These are phyloP conservation scores for Corapipo altera DNA, from an alignment of 2,113 vertebrate species.

Conservation along the genomic window DNA sequence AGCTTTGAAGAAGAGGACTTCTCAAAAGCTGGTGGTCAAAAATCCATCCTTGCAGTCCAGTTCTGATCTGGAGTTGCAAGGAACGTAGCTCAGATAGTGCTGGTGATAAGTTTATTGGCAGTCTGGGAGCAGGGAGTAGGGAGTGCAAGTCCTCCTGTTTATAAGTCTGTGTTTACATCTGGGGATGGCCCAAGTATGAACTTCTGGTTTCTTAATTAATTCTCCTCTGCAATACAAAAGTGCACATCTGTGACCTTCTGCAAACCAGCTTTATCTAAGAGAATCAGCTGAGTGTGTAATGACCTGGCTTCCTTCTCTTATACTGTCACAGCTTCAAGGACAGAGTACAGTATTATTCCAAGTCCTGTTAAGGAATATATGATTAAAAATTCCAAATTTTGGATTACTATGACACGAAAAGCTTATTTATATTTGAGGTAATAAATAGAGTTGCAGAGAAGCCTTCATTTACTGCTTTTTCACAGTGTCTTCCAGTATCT, in stretches of 20 bases:
- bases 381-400: neutral
- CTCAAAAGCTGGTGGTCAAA: neutral
- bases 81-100: neutral
- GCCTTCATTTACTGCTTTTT: neutral
- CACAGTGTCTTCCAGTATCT: neutral
- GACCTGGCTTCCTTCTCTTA: neutral
- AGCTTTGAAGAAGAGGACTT: neutral
- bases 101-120: neutral
- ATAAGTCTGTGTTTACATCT: neutral
- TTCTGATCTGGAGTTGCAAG: neutral
- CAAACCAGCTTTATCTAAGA: slow-evolving; percentile 5
- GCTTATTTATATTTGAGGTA: neutral
- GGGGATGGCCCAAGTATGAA: neutral
- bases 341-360: neutral
- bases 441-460: neutral
- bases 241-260: neutral
- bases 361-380: neutral
- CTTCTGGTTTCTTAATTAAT: slow-evolving; percentile 10
- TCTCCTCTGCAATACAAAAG: neutral
- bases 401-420: neutral
- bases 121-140: neutral
- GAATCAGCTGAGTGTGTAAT: neutral
- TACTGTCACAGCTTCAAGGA: neutral
- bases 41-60: neutral
- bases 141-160: neutral